Base-by-base conservation (phyloP, 1,140 invertebrate genomes). In the Ceratina calcarata region DNA sequence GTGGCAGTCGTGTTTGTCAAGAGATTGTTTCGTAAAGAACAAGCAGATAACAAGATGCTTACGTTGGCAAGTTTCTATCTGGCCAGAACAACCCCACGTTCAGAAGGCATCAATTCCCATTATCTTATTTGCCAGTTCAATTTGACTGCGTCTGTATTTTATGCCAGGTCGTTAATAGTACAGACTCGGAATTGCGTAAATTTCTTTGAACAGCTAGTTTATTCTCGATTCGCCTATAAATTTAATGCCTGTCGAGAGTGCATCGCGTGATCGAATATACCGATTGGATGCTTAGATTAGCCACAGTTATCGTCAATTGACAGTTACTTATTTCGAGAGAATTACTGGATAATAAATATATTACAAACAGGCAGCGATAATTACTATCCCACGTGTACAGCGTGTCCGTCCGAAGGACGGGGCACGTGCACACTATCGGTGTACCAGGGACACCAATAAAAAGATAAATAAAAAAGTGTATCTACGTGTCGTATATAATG, bases 121-220 rank as follows among this genome's bases (percentile, higher is more conserved):
- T 45, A 20, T 57, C 13, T 71, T 37, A 0, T 15, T 20, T 22
- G 12, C 37, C 27, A 62, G 13, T n/a, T 15, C 2, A 37, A 45
- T 49, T 49, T 12, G 12, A 71, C 71, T 71, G 24, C n/a, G n/a
- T 2, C 16, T n/a, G n/a, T 18, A 27, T 37, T 32, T 16, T 18
- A n/a, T 71, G 49, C 16, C n/a, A 4, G n/a, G 6, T 71, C 27
- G 62, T 71, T 78, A 78, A 72, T 64, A 78, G 68, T 27, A 55
- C 3, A 4, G 12, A 55, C 49, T 4, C 13, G 51, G 18, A 72
- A 72, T 72, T 64, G 60, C 60, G 49, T 78, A 78, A 78, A 78
- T 64, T 78, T 72, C 60, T 64, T 64, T 64, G 68, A 51, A 64
- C 49, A 64, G 49, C 16, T 18, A 69, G 32, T n/a, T 53, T 60